Evolutionary conservation across 1,140 invertebrate species (phyloP), one percentile per base, ranked within the genome.

Genomic region (Luehdorfia chinensis): DNA sequence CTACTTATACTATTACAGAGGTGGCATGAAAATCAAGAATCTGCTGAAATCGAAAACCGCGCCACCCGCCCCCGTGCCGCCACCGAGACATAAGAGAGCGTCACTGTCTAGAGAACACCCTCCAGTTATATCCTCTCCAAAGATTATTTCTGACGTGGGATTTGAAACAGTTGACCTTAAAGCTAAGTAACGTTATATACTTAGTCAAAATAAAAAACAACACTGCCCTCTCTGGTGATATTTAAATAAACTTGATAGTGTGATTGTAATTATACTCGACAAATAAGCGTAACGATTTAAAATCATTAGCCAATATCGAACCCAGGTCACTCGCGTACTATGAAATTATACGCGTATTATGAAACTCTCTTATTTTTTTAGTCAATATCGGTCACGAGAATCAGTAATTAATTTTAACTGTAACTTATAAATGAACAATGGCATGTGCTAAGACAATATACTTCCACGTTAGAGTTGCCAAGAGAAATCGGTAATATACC

Each of bases 1-100:
- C 16, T 88, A 88, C 66, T 61, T 87, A 57, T 87, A 87, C 57
- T 87, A 87, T 46, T 88, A 88, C 59, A 73, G 80, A 58, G 84
- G 87, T 18, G 84, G 83, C 14, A 75, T 85, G 66, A 75, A 66
- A 21, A 87, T 88, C 47, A 88, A 88, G 72, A 78, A 53, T 36
- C 50, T 88, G 2, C 43, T 87, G 4, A 84, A 75, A 53, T 74
- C 68, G 1, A 75, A 79, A 31, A 55, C 67, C 0, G 55, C 74
- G 0, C 50, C 66, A 1, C 66, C 75, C 0, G 72, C 71, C 0
- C 75, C 77, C 4, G 70, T 83, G 0, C 80, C 84, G 1, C 78
- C 80, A 1, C 78, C 80, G 0, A 61, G 80, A 44, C 78, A 84
- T 36, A 81, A 79, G 41, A 70, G 73, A 36, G 30, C 63, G 3